Evolutionary conservation across 2,113 vertebrate genomes (phyloP).

Genomic region (Scomber scombrus): DNA sequence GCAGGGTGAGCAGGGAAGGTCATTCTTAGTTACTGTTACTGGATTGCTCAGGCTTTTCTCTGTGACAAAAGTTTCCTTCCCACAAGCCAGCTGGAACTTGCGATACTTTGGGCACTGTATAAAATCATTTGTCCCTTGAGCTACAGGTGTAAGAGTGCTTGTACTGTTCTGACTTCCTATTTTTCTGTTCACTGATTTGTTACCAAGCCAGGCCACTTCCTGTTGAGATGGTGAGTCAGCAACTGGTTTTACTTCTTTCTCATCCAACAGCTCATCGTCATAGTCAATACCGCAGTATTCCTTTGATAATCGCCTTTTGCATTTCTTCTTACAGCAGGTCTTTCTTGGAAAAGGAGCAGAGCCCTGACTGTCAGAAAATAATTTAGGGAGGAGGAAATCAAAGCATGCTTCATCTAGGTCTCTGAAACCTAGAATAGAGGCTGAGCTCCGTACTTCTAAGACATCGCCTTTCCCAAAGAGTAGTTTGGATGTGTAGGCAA

Average conservation of each 20-base stretch:
- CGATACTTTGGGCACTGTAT: slow-evolving; percentile 92
- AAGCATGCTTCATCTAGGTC: slow-evolving; percentile 95
- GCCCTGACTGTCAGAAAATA: slow-evolving; percentile 83
- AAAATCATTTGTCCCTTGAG: slow-evolving; percentile 64
- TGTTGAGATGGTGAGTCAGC: slow-evolving; percentile 69
- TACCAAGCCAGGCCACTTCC: slow-evolving; percentile 68
- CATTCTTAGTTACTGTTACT: slow-evolving; percentile 35
- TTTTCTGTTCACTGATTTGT: slow-evolving; percentile 71
- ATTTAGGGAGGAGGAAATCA: slow-evolving; percentile 93
- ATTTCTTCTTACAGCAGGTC: slow-evolving; percentile 86
- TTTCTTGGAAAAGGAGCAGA: slow-evolving; percentile 78
- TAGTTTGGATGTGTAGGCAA: slow-evolving; percentile 96
- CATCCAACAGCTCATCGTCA: slow-evolving; percentile 27
- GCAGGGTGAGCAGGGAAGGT: slow-evolving; percentile 27
- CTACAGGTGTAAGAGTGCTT: slow-evolving; percentile 20
- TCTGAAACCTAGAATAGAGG: slow-evolving; percentile 88
- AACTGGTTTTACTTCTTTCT: slow-evolving; percentile 71
- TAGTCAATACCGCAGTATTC: slow-evolving; percentile 2
- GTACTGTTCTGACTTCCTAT: slow-evolving; percentile 70
- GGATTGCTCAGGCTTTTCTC: slow-evolving; percentile 73
- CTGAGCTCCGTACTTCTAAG: slow-evolving; percentile 90
- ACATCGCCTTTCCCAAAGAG: slow-evolving; percentile 91
- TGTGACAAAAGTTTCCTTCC: slow-evolving; percentile 77
- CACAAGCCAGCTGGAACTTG: slow-evolving; percentile 93
- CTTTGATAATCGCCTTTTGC: slow-evolving; percentile 62